phyloP scores from a whole-genome alignment of 2,113 vertebrate species.

The Pungitius pungitius region DNA sequence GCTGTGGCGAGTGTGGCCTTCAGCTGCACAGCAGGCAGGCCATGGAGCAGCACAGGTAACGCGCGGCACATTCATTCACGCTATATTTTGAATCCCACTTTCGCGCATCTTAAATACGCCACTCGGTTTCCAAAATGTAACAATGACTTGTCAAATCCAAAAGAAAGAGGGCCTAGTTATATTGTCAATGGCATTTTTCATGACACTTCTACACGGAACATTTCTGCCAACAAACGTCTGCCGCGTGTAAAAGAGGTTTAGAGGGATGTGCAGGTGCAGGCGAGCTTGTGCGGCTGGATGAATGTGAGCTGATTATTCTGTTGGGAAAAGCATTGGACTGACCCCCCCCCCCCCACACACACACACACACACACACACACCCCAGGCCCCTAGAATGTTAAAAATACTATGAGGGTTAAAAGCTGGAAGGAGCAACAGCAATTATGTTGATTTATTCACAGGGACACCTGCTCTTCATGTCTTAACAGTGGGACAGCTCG shows the following conservation, averaged over 20 bases:
- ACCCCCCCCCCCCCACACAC: background rate
- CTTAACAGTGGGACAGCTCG: conserved; percentile 38
- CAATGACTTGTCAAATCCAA: background rate
- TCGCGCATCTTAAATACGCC: background rate
- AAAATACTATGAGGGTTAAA: conserved; percentile 30
- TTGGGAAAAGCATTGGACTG: background rate
- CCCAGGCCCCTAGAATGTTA: background rate
- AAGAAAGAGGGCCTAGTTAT: background rate
- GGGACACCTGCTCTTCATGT: conserved; percentile 65
- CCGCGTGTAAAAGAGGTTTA: background rate
- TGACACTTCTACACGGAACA: background rate
- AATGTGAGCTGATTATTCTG: conserved; percentile 18
- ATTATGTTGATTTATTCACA: conserved; percentile 61
- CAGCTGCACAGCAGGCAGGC: conserved; percentile 93
- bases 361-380: too few species aligned
- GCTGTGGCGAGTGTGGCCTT: conserved; percentile 91
- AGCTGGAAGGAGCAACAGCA: conserved; percentile 42
- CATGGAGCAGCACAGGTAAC: conserved; percentile 95
- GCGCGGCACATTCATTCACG: background rate
- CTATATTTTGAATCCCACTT: background rate
- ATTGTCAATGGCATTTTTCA: background rate
- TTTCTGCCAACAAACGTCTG: background rate
- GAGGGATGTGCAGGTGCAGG: conserved; percentile 21
- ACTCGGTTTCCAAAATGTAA: background rate
- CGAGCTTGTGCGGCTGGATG: conserved; percentile 6